Base-by-base conservation (phyloP, 1,140 invertebrate genomes). In the Lysiphlebus fabarum region DNA sequence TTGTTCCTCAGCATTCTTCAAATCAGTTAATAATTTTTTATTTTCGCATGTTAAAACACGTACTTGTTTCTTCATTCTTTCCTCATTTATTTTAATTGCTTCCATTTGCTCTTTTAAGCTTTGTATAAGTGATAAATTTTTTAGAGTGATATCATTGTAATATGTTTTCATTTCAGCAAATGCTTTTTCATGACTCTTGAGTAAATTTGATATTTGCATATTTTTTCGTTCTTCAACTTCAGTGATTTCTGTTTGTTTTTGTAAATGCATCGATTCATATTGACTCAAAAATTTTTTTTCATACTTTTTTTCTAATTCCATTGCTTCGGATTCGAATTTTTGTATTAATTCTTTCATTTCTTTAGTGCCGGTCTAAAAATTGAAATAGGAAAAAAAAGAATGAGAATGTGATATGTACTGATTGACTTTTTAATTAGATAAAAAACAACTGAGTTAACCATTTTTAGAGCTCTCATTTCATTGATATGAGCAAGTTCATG, bases 161-260 rank as follows among this genome's bases (percentile, higher is more conserved):
- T 95, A 96, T 73, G 90, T 90, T 76, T 95, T 96, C 70, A 96
- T 88, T 71, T 95, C 90, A 45, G 85, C 83, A 71, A 95, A 93
- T 1, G 90, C 87, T 67, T 87, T 86, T 61, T 94, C 90, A 71
- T 96, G 92, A 65, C 90, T 87, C 61, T 86, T 86, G 61, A 91
- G 90, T 51, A 96, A 72, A 14, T 87, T 86, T 11, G 86, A 85
- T 11, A 95, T 86, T 72, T 95, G 91, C 54, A 86, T 85, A 74
- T 95, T 95, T 76, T 95, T 96, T 48, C 91, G 82, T 69, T 95
- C 91, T 71, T 96, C 92, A 7, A 94, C 85, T 81, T 95, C 91
- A 44, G 87, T 84, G 70, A 95, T 84, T 80, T 92, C 90, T 70
- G 87, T 87, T 62, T 84, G 83, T 65, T 90, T 86, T 64, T 90